A percentile compares a stretch with the other conserved stretches of the same genome.
phyloP scores from a whole-genome alignment of 2,113 vertebrate species.

The Corythornis madagascariensis region DNA sequence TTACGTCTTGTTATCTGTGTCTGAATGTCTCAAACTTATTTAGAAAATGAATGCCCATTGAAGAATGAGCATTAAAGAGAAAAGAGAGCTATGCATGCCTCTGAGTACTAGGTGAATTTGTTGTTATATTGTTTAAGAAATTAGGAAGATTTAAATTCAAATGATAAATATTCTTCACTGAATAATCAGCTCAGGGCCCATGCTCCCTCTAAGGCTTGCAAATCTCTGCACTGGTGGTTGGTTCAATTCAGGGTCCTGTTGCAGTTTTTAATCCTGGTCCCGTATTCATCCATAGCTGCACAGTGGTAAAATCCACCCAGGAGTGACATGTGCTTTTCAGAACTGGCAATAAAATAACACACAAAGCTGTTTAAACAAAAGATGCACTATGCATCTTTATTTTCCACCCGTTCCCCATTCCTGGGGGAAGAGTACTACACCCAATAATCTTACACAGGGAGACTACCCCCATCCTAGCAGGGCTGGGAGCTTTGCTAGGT shows the following conservation, averaged over 20 bases:
- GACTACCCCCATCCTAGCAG: not conserved
- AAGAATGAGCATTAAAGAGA: not conserved
- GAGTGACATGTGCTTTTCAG: not conserved
- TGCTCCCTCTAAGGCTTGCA: not conserved
- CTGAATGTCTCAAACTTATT: not conserved
- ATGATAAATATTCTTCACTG: not conserved
- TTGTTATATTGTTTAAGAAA: not conserved
- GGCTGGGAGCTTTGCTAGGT: not conserved
- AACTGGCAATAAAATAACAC: not conserved
- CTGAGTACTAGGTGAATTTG: not conserved
- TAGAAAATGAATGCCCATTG: not conserved
- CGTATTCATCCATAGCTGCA: not conserved
- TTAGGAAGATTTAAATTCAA: not conserved
- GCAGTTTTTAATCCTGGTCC: not conserved
- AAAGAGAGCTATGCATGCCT: not conserved
- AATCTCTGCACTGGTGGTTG: not conserved
- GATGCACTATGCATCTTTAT: not conserved
- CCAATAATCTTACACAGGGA: not conserved
- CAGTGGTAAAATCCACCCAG: not conserved
- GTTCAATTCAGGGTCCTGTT: not conserved
- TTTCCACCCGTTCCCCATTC: not conserved
- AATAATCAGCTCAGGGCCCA: not conserved
- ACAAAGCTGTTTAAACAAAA: not conserved
- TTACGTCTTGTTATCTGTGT: not conserved
- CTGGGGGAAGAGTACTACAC: accelerated